Evolutionary conservation across 1,140 invertebrate genomes (phyloP), one percentile per base, ranked within the genome.

Genomic region (Ericerus pela): DNA sequence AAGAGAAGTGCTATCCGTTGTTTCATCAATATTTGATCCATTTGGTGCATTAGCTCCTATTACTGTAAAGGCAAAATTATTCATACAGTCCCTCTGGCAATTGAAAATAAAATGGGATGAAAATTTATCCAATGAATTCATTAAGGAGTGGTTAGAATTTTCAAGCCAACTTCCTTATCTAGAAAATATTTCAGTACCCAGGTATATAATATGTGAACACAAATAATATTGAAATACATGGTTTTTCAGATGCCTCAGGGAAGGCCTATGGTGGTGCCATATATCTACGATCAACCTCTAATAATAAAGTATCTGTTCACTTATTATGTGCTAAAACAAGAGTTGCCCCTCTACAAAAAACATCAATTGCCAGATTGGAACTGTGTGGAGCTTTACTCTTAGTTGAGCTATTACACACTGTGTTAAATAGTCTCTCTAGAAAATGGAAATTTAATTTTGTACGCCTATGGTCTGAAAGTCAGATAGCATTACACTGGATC

Each of bases 301-400:
- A 43, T 1, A 12, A 55, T 11, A 37, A 37, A 8, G 29, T 61
- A 1, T 53, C 53, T 3, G 41, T 59, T 1, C 29, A 36, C 11
- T 57, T 58, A 22, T 11, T 62, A 2, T 53, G 36, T 28, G 55
- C 56, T 0, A 64, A 61, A 51, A 57, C 60, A 3, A 54, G 60
- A 37, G 51, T 62, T 0, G 54, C 58, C 14, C 60, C 63, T 11
- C 16, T 61, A 14, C 61, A 64, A 22, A 43, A n/a, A 0, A 51
- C 60, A 1, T 66, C 69, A n/a, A 63, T 76, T 24, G 73, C 75
- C 6, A 51, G 70, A 57, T 61, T 76, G 22, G 74, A 76, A 62
- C 60, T 76, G n/a, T 66, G 62, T 52, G 72, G 65, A 11, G 68
- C 69, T 3, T 20, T 65, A 16, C 26, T 70, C 11, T 59, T 66